Evolutionary conservation across 2,797 vertebrate species (phyloP).

Genomic region (Argyrosomus regius): DNA sequence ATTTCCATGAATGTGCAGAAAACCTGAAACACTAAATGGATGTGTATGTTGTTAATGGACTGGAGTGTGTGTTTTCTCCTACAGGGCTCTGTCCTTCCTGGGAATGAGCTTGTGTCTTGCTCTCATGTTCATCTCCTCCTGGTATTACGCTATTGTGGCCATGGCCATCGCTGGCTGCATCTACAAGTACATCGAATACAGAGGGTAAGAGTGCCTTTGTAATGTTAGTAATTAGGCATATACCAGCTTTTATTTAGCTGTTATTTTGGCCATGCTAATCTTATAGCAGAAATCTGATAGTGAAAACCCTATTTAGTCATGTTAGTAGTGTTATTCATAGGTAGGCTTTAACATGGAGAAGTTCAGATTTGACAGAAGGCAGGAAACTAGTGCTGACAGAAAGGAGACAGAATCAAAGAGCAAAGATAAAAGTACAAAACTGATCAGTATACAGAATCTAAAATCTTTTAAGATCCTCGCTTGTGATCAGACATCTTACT

Average conservation of each 20-base stretch:
- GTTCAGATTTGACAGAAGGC: background rate
- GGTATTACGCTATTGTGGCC: slow-evolving; percentile 96
- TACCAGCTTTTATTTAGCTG: no score
- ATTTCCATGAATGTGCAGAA: slow-evolving; percentile 9
- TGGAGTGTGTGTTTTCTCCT: slow-evolving; percentile 13
- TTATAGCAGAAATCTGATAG: no score
- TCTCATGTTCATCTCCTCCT: slow-evolving; percentile 98
- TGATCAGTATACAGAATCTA: background rate
- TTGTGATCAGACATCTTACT: background rate
- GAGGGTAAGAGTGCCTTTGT: slow-evolving; percentile 88
- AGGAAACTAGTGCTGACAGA: background rate
- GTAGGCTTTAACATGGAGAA: background rate
- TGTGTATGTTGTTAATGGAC: background rate
- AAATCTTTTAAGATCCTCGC: background rate
- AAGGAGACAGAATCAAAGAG: background rate
- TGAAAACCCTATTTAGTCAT: background rate
- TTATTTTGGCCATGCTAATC: no score
- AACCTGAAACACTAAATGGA: background rate
- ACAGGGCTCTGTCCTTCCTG: slow-evolving; percentile 95
- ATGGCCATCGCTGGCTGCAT: slow-evolving; percentile 95
- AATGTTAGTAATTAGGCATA: background rate
- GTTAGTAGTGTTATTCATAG: background rate
- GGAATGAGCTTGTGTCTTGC: slow-evolving; percentile 98
- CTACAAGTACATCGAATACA: slow-evolving; percentile 99
- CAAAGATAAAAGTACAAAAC: background rate